Evolutionary conservation across 1,140 invertebrate genomes (phyloP).

Genomic region (Listronotus bonariensis): DNA sequence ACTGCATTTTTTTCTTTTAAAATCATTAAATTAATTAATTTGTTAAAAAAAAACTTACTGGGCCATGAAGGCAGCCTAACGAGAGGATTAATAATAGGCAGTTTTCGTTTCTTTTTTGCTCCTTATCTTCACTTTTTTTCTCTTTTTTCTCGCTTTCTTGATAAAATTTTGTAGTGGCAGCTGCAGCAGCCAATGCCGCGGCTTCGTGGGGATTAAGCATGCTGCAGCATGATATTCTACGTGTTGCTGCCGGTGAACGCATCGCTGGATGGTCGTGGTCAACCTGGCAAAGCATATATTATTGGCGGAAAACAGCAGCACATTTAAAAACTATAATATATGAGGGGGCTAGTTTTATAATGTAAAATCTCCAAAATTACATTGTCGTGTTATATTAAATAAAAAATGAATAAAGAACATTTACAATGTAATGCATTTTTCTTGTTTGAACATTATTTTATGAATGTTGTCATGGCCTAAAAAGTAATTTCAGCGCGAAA

Average conservation of each 20-base stretch:
- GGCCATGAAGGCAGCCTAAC: constrained; percentile 87
- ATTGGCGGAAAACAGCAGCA: background rate
- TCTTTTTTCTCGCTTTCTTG: constrained; percentile 50
- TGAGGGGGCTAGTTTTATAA: too few species aligned
- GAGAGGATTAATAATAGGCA: constrained; percentile 90
- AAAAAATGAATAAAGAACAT: too few species aligned
- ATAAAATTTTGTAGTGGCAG: constrained; percentile 55
- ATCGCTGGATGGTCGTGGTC: constrained; percentile 63
- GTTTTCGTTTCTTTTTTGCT: constrained; percentile 61
- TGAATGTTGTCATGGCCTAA: too few species aligned
- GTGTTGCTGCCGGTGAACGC: constrained; percentile 73
- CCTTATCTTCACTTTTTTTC: constrained; percentile 44
- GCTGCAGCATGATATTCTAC: constrained; percentile 78
- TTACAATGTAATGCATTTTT: too few species aligned
- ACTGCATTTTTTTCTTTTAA: too few species aligned
- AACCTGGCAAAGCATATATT: constrained; percentile 43
- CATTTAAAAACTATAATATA: background rate
- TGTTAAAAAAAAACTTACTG: too few species aligned
- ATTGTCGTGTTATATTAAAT: too few species aligned
- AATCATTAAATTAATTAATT: too few species aligned
- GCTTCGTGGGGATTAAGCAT: constrained; percentile 70
- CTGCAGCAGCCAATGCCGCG: constrained; percentile 62
- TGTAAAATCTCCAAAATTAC: too few species aligned
- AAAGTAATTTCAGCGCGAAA: too few species aligned
- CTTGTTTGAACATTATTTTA: too few species aligned